A percentile compares a stretch with the other conserved stretches of the same genome.
Conservation (phyloP, 2,113 vertebrate genomes). For the Indicator indicator region DNA sequence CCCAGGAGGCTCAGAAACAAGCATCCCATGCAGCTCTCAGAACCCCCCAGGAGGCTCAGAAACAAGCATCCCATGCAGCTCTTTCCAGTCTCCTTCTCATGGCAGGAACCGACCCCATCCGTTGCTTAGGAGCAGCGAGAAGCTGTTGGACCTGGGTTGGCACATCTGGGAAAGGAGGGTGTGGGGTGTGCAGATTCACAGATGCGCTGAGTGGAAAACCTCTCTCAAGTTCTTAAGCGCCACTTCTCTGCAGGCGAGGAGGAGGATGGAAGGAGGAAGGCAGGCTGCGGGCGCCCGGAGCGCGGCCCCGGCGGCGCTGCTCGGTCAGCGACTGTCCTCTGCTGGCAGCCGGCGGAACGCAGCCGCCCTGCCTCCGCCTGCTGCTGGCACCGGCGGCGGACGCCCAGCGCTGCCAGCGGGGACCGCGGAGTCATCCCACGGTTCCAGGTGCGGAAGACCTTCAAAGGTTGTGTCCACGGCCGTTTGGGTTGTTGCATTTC, state of each 20-base stretch:
- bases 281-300: too few relatives aligned
- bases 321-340: background rate
- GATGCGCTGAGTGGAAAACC: background rate
- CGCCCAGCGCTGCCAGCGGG: background rate
- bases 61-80: background rate
- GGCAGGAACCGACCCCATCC: background rate
- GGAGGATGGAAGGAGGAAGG: too few relatives aligned
- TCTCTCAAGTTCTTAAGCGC: background rate
- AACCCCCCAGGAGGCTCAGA: too few relatives aligned
- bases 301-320: background rate
- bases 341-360: background rate
- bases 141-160: background rate
- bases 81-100: background rate
- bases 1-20: too few relatives aligned
- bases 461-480: slow-evolving; percentile 91
- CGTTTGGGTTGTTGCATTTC: slow-evolving; percentile 94
- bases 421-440: too few relatives aligned
- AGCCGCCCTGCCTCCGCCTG: background rate
- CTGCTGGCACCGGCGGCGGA: background rate
- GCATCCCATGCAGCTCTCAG: background rate
- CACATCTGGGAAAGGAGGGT: too few relatives aligned
- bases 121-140: background rate
- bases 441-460: background rate
- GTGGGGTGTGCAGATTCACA: background rate
- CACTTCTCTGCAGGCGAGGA: background rate